Percentiles rank a stretch among this genome's conserved stretches.
Conservation (phyloP, 2,113 vertebrate species). For the Chascanopsetta lugubris region DNA sequence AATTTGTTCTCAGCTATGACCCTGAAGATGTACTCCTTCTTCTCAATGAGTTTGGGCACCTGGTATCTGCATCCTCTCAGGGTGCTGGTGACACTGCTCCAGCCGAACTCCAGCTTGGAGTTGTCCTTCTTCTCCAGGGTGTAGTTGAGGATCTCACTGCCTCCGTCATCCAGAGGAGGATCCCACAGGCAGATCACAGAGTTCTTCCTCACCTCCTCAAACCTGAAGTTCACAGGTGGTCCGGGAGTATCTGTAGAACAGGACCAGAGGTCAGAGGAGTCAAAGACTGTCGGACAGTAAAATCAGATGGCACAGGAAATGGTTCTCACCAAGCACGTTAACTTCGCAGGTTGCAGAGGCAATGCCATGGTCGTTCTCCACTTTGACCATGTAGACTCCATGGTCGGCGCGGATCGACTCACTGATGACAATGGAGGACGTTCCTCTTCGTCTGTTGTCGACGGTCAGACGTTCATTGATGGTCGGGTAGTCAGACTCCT, state of each 20-base stretch:
- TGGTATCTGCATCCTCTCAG: conserved; percentile 91
- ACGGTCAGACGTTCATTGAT: conserved; percentile 89
- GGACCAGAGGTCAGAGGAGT: not conserved
- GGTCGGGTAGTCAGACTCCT: conserved; percentile 87
- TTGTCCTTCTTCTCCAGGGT: conserved; percentile 96
- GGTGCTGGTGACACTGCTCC: conserved; percentile 88
- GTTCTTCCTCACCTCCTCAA: conserved; percentile 93
- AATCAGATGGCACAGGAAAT: not conserved
- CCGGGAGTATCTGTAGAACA: conserved; percentile 87
- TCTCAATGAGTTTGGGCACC: conserved; percentile 94
- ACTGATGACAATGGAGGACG: conserved; percentile 84
- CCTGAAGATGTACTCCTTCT: conserved; percentile 95
- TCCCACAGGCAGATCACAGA: conserved; percentile 95
- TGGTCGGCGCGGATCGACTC: conserved; percentile 90
- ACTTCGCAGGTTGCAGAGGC: conserved; percentile 92
- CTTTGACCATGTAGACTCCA: conserved; percentile 92
- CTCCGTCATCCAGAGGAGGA: conserved; percentile 95
- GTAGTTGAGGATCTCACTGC: conserved; percentile 97
- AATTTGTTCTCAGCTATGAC: conserved; percentile 94
- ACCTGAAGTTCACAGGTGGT: conserved; percentile 90
- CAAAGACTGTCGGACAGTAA: not conserved
- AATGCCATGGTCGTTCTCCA: conserved; percentile 92
- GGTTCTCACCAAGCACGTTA: conserved; percentile 88
- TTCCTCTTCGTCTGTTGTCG: conserved; percentile 86
- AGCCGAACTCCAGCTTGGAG: conserved; percentile 92